Conservation (phyloP, 2,888 invertebrate genomes). For the Silvanus unidentatus region DNA sequence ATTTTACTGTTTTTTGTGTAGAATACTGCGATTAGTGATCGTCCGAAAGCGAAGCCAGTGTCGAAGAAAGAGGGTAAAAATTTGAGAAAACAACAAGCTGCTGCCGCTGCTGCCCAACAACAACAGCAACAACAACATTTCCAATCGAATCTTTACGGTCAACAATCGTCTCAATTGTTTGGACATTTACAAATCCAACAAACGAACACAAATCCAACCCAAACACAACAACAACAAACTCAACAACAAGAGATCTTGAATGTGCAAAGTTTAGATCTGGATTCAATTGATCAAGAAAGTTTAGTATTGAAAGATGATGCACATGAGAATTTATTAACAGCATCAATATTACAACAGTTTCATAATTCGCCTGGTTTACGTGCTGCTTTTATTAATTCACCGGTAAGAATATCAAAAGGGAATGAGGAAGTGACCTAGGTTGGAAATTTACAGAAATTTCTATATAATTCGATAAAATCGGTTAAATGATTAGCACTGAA, state of each 20-base stretch:
- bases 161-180: constrained; percentile 46
- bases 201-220: constrained; percentile 10
- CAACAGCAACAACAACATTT: constrained; percentile 45
- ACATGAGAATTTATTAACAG: constrained; percentile 38
- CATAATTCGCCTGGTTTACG: constrained; percentile 37
- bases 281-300: constrained; percentile 35
- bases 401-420: constrained; percentile 32
- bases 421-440: too few relatives aligned
- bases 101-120: constrained; percentile 37
- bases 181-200: constrained; percentile 43
- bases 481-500: too few relatives aligned
- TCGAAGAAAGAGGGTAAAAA: constrained; percentile 76
- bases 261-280: constrained; percentile 38
- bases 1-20: constrained; percentile 35
- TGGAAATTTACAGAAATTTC: too few relatives aligned
- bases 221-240: constrained; percentile 33
- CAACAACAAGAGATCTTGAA: constrained; percentile 34
- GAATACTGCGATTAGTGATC: constrained; percentile 74
- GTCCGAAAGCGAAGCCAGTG: constrained; percentile 75
- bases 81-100: constrained; percentile 55
- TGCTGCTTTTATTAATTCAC: constrained; percentile 39
- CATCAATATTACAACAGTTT: constrained; percentile 43
- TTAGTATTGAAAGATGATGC: constrained; percentile 38
- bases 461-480: too few relatives aligned
- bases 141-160: constrained; percentile 39